phyloP scores from a whole-genome alignment of 2,888 invertebrate genomes.

The Steinernema hermaphroditum region DNA sequence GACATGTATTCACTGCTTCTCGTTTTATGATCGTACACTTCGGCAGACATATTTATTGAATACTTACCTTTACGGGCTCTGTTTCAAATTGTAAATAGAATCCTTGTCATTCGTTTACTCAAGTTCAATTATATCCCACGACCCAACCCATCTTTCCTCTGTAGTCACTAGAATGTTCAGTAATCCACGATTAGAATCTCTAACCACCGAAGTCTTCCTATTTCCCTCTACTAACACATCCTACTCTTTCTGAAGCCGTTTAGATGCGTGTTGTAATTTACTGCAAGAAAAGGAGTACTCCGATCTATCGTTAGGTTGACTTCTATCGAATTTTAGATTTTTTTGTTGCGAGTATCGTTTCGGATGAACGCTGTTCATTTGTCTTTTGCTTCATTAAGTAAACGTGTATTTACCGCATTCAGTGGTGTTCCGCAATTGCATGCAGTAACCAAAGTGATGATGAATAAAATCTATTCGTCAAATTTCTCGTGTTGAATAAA shows the following conservation, averaged over 20 bases:
- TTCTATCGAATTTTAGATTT: constrained; percentile 2
- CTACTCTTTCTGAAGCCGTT: background rate
- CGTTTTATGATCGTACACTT: background rate
- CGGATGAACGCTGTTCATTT: background rate
- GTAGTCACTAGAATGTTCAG: background rate
- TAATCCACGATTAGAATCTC: constrained; percentile 12
- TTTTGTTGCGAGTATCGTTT: constrained; percentile 8
- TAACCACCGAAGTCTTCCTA: background rate
- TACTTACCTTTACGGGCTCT: constrained; percentile 17
- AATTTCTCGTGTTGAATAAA: no score
- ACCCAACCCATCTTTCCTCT: background rate
- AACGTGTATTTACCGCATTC: constrained; percentile 27
- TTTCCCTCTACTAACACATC: background rate
- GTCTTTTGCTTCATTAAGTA: constrained; percentile 9
- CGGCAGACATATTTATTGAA: constrained; percentile 15
- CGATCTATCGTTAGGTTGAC: background rate
- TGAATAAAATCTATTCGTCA: no score
- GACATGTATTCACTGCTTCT: background rate
- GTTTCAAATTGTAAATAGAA: constrained; percentile 18
- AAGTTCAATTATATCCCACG: background rate
- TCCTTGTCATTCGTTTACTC: background rate
- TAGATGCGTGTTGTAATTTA: background rate
- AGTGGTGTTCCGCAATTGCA: no score
- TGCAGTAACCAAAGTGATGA: no score
- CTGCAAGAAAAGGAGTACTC: background rate